A percentile compares a stretch with the other conserved stretches of the same genome.
Conservation (phyloP, 2,113 vertebrate genomes). For the Scophthalmus maximus region DNA sequence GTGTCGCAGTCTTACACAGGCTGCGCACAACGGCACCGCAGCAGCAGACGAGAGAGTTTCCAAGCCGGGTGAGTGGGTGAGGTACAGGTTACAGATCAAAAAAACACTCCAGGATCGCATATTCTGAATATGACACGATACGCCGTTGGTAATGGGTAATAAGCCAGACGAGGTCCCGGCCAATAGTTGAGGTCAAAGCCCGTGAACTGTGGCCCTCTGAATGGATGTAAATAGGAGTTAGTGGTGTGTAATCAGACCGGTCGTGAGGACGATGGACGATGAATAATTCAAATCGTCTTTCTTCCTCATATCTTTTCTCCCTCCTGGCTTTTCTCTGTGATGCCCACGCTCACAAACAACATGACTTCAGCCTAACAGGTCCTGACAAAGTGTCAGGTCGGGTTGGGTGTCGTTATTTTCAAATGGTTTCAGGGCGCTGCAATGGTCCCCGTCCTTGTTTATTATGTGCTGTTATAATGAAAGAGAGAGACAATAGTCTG, state of each 20-base stretch:
- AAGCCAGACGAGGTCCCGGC: conserved; percentile 25
- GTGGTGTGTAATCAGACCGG: conserved; percentile 66
- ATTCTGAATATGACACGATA: conserved; percentile 21
- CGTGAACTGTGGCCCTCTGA: conserved; percentile 57
- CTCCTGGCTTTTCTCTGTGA: neutral
- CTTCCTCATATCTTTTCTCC: conserved; percentile 16
- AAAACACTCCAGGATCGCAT: neutral
- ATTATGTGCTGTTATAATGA: neutral
- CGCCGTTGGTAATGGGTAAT: conserved; percentile 46
- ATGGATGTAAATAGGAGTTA: conserved; percentile 60
- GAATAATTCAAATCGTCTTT: conserved; percentile 63
- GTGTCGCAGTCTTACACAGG: conserved; percentile 3
- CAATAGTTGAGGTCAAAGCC: conserved; percentile 54
- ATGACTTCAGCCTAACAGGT: neutral
- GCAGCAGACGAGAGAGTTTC: too few species aligned
- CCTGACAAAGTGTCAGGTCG: neutral
- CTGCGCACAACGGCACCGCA: too few species aligned
- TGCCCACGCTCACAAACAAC: neutral
- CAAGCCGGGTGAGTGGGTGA: too few species aligned
- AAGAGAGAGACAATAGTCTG: neutral
- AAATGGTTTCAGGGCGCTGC: neutral
- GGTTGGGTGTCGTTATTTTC: neutral
- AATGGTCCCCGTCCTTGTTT: neutral
- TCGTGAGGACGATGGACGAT: conserved; percentile 48
- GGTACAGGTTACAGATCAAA: too few species aligned